Evolutionary conservation across 2,888 invertebrate species (phyloP).

Genomic region (Chloroclysta siterata): DNA sequence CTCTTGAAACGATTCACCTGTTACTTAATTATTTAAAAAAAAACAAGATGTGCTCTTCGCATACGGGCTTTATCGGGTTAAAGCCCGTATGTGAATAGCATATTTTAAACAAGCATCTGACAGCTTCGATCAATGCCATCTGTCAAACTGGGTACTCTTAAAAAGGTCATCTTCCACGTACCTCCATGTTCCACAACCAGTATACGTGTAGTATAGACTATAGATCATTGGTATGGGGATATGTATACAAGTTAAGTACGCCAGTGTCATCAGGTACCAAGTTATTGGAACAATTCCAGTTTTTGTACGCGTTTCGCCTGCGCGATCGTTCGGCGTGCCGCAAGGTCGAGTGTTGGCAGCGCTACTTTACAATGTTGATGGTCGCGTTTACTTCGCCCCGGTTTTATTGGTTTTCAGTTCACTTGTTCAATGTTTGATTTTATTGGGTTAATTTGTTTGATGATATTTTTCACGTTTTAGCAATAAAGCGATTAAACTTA

Average conservation of each 20-base stretch:
- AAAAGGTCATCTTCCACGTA: constrained; percentile 40
- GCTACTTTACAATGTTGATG: constrained; percentile 43
- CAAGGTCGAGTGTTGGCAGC: constrained; percentile 63
- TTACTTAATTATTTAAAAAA: constrained; percentile 3
- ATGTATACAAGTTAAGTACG: constrained; percentile 33
- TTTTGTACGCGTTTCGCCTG: constrained; percentile 59
- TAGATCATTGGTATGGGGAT: not conserved
- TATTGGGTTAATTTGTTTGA: constrained; percentile 10
- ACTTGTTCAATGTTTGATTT: constrained; percentile 19
- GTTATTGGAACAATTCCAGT: constrained; percentile 62
- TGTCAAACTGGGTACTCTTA: constrained; percentile 30
- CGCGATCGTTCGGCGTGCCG: constrained; percentile 59
- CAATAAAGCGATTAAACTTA: not conserved
- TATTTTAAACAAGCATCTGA: constrained; percentile 32
- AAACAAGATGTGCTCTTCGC: too few species aligned
- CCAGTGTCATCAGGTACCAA: constrained; percentile 48
- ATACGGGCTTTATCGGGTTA: too few species aligned
- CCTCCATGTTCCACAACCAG: too few species aligned
- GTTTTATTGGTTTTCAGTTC: constrained; percentile 26
- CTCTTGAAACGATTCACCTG: constrained; percentile 3
- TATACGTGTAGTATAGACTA: too few species aligned
- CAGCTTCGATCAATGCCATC: constrained; percentile 32
- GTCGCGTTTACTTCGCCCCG: constrained; percentile 32
- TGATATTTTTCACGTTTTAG: constrained; percentile 2
- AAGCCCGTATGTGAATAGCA: constrained; percentile 1